A percentile compares a stretch with the other conserved stretches of the same genome.
Evolutionary conservation across 2,797 vertebrate genomes (phyloP).

Genomic region (Hipposideros larvatus): DNA sequence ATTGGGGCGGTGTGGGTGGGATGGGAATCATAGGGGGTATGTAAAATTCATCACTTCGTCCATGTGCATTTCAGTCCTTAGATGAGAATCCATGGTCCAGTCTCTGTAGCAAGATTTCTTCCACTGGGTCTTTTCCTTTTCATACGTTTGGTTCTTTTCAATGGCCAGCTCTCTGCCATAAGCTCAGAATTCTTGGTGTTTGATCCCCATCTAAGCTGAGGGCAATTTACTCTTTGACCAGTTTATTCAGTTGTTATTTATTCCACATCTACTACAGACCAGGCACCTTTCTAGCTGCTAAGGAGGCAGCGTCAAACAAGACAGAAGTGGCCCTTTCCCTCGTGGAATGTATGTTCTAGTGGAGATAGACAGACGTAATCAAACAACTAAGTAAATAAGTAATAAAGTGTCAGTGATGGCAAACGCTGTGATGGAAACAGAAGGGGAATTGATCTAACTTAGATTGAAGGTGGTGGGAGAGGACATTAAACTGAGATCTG

Average conservation of each 20-base stretch:
- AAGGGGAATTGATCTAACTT: not conserved
- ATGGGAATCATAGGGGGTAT: not conserved
- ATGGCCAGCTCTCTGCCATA: not conserved
- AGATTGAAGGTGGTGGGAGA: fast-evolving
- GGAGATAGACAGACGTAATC: not conserved
- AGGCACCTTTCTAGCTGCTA: not conserved
- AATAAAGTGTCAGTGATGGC: not conserved
- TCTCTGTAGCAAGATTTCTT: not conserved
- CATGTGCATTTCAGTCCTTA: not conserved
- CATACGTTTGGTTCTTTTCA: not conserved
- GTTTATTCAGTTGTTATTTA: not conserved
- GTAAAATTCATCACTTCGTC: not conserved
- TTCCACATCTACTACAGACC: not conserved
- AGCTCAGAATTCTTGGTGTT: not conserved
- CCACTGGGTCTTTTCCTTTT: not conserved
- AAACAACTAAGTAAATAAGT: not conserved
- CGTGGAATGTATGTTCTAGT: not conserved
- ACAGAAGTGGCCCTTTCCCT: not conserved
- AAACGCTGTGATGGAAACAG: not conserved
- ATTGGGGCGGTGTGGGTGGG: not conserved
- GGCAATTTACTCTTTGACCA: not conserved
- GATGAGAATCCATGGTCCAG: not conserved
- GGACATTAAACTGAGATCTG: not conserved
- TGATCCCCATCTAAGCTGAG: not conserved
- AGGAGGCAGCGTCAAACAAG: not conserved